A percentile compares a stretch with the other conserved stretches of the same genome.
These are phyloP conservation scores for Syngnathus floridae DNA, from an alignment of 2,113 vertebrate genomes.

Conservation along the genomic window DNA sequence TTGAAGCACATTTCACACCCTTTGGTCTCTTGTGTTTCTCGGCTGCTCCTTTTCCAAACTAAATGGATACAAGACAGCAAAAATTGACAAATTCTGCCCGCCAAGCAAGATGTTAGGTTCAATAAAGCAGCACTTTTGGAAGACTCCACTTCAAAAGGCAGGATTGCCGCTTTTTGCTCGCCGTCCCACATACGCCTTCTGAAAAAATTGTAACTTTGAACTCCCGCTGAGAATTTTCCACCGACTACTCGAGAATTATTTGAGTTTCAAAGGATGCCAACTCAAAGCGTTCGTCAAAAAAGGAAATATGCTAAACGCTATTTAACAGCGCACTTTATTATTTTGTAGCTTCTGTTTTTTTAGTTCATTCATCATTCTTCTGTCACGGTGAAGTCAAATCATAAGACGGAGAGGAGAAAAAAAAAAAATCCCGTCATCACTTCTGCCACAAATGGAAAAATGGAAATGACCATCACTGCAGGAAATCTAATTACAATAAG, in stretches of 20 bases:
- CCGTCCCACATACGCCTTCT: neutral
- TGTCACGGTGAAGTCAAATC: neutral
- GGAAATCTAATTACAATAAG: too few relatives aligned
- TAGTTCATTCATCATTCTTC: neutral
- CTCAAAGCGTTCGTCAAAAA: constrained; percentile 22
- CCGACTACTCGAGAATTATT: constrained; percentile 10
- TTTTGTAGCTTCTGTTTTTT: constrained; percentile 15
- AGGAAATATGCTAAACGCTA: constrained; percentile 11
- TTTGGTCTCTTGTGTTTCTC: constrained; percentile 4
- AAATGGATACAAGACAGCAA: neutral
- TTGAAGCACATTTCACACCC: constrained; percentile 3
- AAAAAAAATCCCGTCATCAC: neutral
- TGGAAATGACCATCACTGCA: neutral
- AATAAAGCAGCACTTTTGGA: constrained; percentile 14
- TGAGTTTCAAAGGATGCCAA: constrained; percentile 17
- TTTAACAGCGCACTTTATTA: neutral
- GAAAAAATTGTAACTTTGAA: constrained; percentile 17
- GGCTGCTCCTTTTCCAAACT: neutral
- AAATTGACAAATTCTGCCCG: neutral
- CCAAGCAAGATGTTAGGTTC: neutral
- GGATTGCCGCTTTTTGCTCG: constrained; percentile 2
- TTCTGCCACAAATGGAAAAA: constrained; percentile 2
- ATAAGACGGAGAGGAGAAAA: too few relatives aligned
- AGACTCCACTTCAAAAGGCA: constrained; percentile 16
- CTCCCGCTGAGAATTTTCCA: constrained; percentile 23